Base-by-base conservation (phyloP, 1,140 invertebrate species). In the Manduca sexta region DNA sequence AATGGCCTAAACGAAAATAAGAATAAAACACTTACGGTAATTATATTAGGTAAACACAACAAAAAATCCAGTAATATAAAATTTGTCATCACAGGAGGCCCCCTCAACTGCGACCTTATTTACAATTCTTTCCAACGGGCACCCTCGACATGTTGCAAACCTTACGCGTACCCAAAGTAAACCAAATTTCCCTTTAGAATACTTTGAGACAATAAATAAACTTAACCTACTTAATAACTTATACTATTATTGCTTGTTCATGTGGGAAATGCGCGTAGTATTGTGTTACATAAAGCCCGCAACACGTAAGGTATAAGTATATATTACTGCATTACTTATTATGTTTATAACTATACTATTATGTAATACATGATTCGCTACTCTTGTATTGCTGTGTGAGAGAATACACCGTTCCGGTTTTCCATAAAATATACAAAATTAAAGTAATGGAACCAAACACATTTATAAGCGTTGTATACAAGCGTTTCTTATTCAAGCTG, bases 11-110 rank as follows among this genome's bases (percentile, higher is more conserved):
- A 26, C 21, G 21, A 26, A 26, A 3, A 26, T 26, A 26, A 26
- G 21, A 26, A 26, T 3, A 26, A 26, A 26, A 26, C 21, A 26
- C 21, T 26, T 26, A 26, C 21, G 21, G 21, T 26, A 26, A 26
- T 26, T 26, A 26, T 26, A 1, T 5, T 26, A 56, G 44, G 43
- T 50, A 62, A 65, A 70, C 54, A 56, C 46, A 65, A 60, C 45
- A 64, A 68, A 48, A 41, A 72, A 71, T 49, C 60, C 66, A 72
- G 68, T 61, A 66, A 71, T 68, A 70, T 45, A 52, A 51, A 71
- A 66, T 75, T 73, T 67, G 66, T n/a, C 56, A 52, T 59, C 65
- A 63, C 70, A 60, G 72, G 70, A 74, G 21, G 34, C 45, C 45
- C 18, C 39, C 16, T 43, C 67, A 65, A 72, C 72, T 42, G 70